Base-by-base conservation (phyloP, 2,113 vertebrate genomes). In the Hypomesus transpacificus region DNA sequence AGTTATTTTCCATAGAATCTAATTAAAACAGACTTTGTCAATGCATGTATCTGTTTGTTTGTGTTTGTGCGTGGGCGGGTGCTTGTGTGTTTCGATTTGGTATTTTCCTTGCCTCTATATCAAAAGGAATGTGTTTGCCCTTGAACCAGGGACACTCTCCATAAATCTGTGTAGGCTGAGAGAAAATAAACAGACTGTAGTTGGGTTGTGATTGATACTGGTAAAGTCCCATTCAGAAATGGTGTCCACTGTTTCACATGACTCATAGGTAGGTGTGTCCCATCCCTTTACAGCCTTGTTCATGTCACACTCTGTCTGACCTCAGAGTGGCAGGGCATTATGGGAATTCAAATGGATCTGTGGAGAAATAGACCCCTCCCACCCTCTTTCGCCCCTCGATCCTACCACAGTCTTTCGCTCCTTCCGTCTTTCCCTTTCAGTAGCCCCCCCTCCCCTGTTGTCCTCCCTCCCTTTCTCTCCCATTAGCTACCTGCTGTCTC, bases 221-320 rank as follows among this genome's bases (percentile, higher is more conserved):
- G 46, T 57, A 9, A 9, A 50, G 21, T 13, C 22, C 17, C n/a
- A n/a, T 24, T 14, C 24, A 59, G 62, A 17, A 26, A 21, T 11
- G 24, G 26, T 16, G 21, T 16, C 18, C 17, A 7, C 54, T n/a
- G 21, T 13, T 26, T 17, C 56, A 46, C 57, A 66, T 28, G 6
- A 56, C 53, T 63, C 0, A 39, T 46, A 13, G 56, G 66, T 18
- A 50, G 28, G 54, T 58, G 53, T 59, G 59, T 20, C 4, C 28
- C 39, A 73, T 79, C 66, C 73, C 65, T 66, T n/a, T 63, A 60
- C 34, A 68, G 66, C 57, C 66, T 28, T 60, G 73, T 82, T 60
- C 62, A 59, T 64, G 57, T 46, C 69, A 72, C 67, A 60, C 62
- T 68, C 69, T 75, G 62, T 75, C 70, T 64, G 31, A 80, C 59